Conservation (phyloP, 2,888 invertebrate genomes). For the Loripinus fragilis region DNA sequence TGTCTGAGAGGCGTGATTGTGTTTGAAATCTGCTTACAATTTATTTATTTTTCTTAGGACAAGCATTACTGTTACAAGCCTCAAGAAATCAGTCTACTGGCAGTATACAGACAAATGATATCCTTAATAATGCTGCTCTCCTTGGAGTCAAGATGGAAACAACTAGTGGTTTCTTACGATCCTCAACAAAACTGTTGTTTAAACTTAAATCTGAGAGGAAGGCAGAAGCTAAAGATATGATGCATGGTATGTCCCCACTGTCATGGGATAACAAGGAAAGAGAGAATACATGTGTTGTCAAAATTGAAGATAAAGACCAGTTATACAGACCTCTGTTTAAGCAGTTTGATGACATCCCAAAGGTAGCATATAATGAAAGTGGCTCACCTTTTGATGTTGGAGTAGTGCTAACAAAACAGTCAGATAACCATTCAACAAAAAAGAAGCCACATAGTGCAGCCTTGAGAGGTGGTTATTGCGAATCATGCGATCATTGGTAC, state of each 20-base stretch:
- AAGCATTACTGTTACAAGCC: conserved; percentile 65
- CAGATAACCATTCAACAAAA: conserved; percentile 49
- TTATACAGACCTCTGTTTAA: conserved; percentile 64
- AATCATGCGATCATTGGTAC: conserved; percentile 69
- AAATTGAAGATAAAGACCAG: conserved; percentile 59
- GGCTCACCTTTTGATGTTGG: conserved; percentile 68
- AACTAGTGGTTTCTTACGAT: conserved; percentile 49
- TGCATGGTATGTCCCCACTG: conserved; percentile 58
- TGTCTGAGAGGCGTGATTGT: no score
- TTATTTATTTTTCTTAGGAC: conserved; percentile 52
- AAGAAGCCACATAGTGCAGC: conserved; percentile 43
- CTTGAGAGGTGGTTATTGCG: conserved; percentile 64
- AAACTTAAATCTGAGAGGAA: conserved; percentile 37
- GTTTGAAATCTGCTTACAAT: no score
- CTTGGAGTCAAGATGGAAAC: conserved; percentile 60
- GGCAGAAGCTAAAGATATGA: conserved; percentile 31
- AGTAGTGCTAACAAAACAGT: conserved; percentile 52
- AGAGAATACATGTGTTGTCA: conserved; percentile 54
- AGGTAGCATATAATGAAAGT: conserved; percentile 57
- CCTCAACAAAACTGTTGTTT: conserved; percentile 46
- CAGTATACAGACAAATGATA: conserved; percentile 38
- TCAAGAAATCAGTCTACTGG: conserved; percentile 35
- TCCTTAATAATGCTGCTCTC: conserved; percentile 56
- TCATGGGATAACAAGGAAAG: conserved; percentile 57
- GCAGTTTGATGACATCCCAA: conserved; percentile 61